Evolutionary conservation across 35 echinoderm and acorn worm genomes (phyloP).

Genomic region (Amphiura filiformis): DNA sequence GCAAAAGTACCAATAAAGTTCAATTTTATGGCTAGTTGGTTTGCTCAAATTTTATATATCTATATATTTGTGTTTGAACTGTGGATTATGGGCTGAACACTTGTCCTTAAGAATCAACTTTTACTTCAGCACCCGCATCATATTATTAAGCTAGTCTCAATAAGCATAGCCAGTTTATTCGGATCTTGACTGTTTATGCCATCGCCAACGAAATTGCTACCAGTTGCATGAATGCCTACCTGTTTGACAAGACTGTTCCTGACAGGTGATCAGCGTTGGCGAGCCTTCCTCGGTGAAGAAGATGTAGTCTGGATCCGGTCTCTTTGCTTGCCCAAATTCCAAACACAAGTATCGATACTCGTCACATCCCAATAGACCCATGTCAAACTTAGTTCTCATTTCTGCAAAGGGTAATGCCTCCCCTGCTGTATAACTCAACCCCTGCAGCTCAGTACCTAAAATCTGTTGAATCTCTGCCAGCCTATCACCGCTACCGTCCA

Average conservation of each 20-base stretch:
- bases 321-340: slow-evolving; percentile 62
- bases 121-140: too few relatives aligned
- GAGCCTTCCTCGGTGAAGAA: slow-evolving; percentile 51
- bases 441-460: slow-evolving; percentile 23
- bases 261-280: slow-evolving; percentile 57
- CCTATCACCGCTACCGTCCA: slow-evolving; percentile 47
- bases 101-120: too few relatives aligned
- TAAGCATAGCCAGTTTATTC: too few relatives aligned
- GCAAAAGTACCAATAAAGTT: too few relatives aligned
- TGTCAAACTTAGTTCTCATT: slow-evolving; percentile 63
- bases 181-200: too few relatives aligned
- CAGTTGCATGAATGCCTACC: too few relatives aligned
- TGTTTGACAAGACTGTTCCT: slow-evolving; percentile 64
- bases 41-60: too few relatives aligned
- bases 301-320: slow-evolving; percentile 49
- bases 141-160: too few relatives aligned
- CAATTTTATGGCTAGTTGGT: too few relatives aligned
- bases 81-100: too few relatives aligned
- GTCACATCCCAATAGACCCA: slow-evolving; percentile 65
- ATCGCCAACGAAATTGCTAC: too few relatives aligned
- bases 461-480: slow-evolving; percentile 55
- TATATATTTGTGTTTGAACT: too few relatives aligned
- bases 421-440: slow-evolving; percentile 15
- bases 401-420: slow-evolving; percentile 24
- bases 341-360: slow-evolving; percentile 58